Base-by-base conservation (phyloP, 2,113 vertebrate genomes). In the Xiphias gladius region DNA sequence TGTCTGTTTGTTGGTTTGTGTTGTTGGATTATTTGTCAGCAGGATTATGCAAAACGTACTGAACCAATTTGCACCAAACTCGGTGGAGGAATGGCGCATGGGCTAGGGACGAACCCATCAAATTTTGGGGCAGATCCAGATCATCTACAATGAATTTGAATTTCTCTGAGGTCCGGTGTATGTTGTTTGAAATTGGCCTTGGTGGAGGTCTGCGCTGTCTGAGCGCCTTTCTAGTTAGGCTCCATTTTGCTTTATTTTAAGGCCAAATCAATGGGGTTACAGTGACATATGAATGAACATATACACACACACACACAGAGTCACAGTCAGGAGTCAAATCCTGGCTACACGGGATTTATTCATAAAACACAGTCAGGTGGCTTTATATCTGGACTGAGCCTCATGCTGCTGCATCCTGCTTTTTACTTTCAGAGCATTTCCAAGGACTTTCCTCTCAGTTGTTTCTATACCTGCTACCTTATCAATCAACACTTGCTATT, bases 401-500 rank as follows among this genome's bases (percentile, higher is more conserved):
- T 70, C 55, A 28, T 71, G 22, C 58, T 30, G 41, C 48, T 77
- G 48, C 10, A 57, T 43, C 19, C 74, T 79, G 64, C 52, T 59
- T 1, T 58, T 55, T 26, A n/a, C 63, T 79, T 68, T 48, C 9
- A 3, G 24, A 41, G 17, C 50, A 65, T 58, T 73, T 64, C 41
- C 37, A 39, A 39, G 37, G 1, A 50, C 2, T 76, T 63, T 77
- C 68, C 72, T 48, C 70, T 58, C 65, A 50, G 13, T 55, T 39
- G 2, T 19, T 28, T 30, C 67, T 65, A 26, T 41, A 54, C 26
- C 62, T 73, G 57, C 39, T 55, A 39, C 79, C 46, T 79, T 58
- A 43, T 88, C 58, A 81, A 59, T 80, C 76, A 82, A 30, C 85
- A 61, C 43, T 6, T 84, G 64, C 69, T 84, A 63, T 82, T 79